phyloP scores from a whole-genome alignment of 2,888 invertebrate species.

The Epinotia demarniana region DNA sequence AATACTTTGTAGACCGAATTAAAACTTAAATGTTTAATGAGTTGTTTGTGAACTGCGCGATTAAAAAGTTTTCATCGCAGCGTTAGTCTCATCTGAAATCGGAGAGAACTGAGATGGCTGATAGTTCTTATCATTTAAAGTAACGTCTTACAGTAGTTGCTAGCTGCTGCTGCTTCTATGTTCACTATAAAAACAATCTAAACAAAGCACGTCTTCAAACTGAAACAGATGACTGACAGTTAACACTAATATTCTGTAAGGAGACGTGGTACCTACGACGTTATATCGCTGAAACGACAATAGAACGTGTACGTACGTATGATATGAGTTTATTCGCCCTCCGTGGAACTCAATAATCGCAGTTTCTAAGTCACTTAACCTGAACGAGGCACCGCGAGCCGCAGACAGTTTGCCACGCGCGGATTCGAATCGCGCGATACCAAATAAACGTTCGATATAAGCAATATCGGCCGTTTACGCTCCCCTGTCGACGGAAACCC shows the following conservation, averaged over 20 bases:
- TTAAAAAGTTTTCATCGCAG: constrained; percentile 76
- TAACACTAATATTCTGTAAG: constrained; percentile 41
- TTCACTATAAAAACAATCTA: constrained; percentile 36
- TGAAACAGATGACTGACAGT: constrained; percentile 42
- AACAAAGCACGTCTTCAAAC: constrained; percentile 43
- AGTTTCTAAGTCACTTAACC: constrained; percentile 70
- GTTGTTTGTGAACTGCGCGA: constrained; percentile 71
- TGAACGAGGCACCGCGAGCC: constrained; percentile 53
- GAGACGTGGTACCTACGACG: constrained; percentile 41
- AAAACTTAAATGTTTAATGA: constrained; percentile 77
- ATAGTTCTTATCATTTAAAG: background rate
- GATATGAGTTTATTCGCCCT: constrained; percentile 53
- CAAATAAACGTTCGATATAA: constrained; percentile 67
- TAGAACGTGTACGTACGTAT: constrained; percentile 48
- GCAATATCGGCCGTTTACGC: constrained; percentile 74
- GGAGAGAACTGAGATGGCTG: background rate
- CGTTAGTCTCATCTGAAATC: constrained; percentile 46
- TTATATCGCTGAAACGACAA: constrained; percentile 51
- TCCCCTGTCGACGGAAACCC: constrained; percentile 67
- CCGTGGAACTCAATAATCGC: constrained; percentile 63
- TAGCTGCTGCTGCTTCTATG: constrained; percentile 7
- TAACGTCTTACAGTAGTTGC: background rate
- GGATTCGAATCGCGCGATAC: constrained; percentile 47
- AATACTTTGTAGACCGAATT: constrained; percentile 77
- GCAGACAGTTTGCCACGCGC: constrained; percentile 45